A percentile compares a stretch with the other conserved stretches of the same genome.
These are phyloP conservation scores for Lagocephalus sceleratus DNA, from an alignment of 2,797 vertebrate genomes.

Conservation along the genomic window DNA sequence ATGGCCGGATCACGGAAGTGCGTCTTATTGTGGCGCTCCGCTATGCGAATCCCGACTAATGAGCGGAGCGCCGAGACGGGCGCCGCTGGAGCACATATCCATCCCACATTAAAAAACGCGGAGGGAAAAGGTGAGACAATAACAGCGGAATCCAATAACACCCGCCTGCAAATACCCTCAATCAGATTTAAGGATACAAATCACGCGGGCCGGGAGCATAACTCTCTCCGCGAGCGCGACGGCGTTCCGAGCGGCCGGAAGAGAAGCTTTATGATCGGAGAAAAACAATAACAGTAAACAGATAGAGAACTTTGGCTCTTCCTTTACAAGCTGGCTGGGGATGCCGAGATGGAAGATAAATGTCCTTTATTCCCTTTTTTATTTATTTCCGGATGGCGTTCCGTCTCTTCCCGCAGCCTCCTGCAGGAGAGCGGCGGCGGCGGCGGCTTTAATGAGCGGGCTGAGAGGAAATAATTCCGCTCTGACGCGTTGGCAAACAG, in stretches of 20 bases:
- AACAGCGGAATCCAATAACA: slow-evolving; percentile 75
- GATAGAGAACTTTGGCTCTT: slow-evolving; percentile 67
- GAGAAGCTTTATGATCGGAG: slow-evolving; percentile 59
- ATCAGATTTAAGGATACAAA: slow-evolving; percentile 74
- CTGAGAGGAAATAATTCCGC: slow-evolving; percentile 70
- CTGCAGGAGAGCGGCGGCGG: slow-evolving; percentile 43
- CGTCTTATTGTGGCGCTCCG: slow-evolving; percentile 48
- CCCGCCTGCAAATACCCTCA: slow-evolving; percentile 66
- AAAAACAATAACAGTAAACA: slow-evolving; percentile 73
- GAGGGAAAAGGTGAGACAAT: slow-evolving; percentile 66
- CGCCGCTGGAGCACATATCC: slow-evolving; percentile 57
- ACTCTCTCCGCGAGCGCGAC: slow-evolving; percentile 54
- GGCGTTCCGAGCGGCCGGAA: slow-evolving; percentile 31
- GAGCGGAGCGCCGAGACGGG: slow-evolving; percentile 58
- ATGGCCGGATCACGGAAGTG: slow-evolving; percentile 57
- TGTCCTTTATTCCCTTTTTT: slow-evolving; percentile 51
- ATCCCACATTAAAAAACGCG: slow-evolving; percentile 61
- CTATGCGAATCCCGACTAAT: slow-evolving; percentile 56
- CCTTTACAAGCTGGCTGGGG: slow-evolving; percentile 61
- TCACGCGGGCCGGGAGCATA: slow-evolving; percentile 56
- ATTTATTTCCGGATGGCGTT: slow-evolving; percentile 19
- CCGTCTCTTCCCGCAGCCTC: slow-evolving; percentile 53
- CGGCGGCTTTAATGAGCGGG: slow-evolving; percentile 64
- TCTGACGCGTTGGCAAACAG: slow-evolving; percentile 73
- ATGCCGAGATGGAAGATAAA: slow-evolving; percentile 61